Percentiles rank a stretch among this genome's conserved stretches.
phyloP scores from a whole-genome alignment of 2,113 vertebrate genomes.

The Gila orcuttii region DNA sequence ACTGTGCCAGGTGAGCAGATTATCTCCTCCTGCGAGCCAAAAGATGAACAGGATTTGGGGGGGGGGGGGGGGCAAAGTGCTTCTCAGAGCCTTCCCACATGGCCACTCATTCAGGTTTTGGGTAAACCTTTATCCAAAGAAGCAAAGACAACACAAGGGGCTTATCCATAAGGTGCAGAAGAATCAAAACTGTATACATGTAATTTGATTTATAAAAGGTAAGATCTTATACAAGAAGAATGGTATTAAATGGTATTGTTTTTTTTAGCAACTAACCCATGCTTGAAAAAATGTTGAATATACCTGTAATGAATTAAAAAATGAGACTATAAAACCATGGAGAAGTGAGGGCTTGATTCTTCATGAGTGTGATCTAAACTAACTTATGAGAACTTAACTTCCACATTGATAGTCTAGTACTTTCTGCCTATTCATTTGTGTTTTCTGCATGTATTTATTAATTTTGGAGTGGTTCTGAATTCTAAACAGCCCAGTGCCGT shows the following conservation, averaged over 20 bases:
- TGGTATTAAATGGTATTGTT: no score
- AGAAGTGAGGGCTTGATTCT: constrained; percentile 14
- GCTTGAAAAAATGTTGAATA: no score
- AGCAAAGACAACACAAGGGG: neutral
- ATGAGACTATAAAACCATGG: neutral
- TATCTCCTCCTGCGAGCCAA: constrained; percentile 72
- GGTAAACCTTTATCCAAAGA: constrained; percentile 45
- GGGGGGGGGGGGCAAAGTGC: constrained; percentile 67
- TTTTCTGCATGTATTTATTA: constrained; percentile 64
- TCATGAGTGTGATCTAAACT: neutral
- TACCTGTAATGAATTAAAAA: no score
- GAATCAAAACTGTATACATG: no score
- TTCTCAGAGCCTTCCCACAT: constrained; percentile 69
- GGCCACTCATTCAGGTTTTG: constrained; percentile 63
- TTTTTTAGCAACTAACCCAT: no score
- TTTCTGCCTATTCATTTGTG: constrained; percentile 22
- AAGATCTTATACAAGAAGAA: no score
- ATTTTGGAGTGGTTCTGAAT: constrained; percentile 81
- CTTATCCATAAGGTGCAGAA: neutral
- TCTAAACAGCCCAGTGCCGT: constrained; percentile 89
- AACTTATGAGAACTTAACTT: constrained; percentile 13
- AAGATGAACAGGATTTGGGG: constrained; percentile 75
- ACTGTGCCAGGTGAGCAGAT: constrained; percentile 75
- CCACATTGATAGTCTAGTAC: neutral
- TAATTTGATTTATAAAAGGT: no score